These are phyloP conservation scores for Mesocricetus auratus DNA, from an alignment of 2,113 vertebrate genomes.

Conservation along the genomic window DNA sequence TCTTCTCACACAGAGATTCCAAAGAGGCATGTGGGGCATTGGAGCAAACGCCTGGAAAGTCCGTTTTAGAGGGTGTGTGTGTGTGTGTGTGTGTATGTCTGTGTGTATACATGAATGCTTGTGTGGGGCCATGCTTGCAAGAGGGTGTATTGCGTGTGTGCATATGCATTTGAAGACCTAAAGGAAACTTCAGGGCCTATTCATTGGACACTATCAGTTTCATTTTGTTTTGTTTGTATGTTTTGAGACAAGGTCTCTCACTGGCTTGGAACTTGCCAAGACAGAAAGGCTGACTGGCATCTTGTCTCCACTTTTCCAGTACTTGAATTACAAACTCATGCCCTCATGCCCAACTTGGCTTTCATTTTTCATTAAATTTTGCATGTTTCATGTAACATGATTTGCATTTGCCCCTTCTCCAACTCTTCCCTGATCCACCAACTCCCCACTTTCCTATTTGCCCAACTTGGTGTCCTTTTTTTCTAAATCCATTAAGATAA, in stretches of 20 bases:
- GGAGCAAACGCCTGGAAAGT: slow-evolving; percentile 60
- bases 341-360: too few species aligned
- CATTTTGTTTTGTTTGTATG: neutral
- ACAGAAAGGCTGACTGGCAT: neutral
- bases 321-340: neutral
- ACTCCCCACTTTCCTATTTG: neutral
- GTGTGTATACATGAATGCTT: neutral
- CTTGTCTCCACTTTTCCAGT: too few species aligned
- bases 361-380: neutral
- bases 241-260: neutral
- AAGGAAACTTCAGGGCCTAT: neutral
- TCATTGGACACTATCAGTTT: too few species aligned
- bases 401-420: neutral
- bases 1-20: slow-evolving; percentile 76
- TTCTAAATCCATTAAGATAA: too few species aligned
- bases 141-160: neutral
- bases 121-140: too few species aligned
- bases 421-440: neutral
- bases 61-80: neutral
- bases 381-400: too few species aligned
- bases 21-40: slow-evolving; percentile 52
- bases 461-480: neutral
- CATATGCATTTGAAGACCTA: neutral
- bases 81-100: neutral
- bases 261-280: neutral